Base-by-base conservation (phyloP, 2,797 vertebrate species). In the Monodelphis domestica region DNA sequence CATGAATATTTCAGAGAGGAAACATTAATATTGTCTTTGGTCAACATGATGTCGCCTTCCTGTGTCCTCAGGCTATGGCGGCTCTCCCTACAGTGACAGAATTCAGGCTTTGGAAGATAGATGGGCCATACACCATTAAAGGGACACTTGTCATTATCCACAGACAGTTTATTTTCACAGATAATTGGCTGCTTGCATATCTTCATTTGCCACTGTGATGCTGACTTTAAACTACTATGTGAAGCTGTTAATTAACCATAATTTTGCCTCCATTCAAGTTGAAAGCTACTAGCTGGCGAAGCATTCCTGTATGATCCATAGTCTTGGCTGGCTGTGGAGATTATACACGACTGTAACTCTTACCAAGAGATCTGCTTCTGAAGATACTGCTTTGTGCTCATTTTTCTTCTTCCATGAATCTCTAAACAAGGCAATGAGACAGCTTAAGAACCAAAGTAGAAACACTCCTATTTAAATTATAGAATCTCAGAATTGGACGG, bases 171-270 rank as follows among this genome's bases (percentile, higher is more conserved):
- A 45, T 54, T 59, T 59, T 91, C 93, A 87, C 90, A 91, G 26
- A 0, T 87, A 88, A 92, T 14, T 4, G 51, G 12, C 89, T 1
- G 0, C 29, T 92, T 21, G 63, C 1, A 6, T 90, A 88, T 54
- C 10, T 56, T 93, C 87, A 88, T 89, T 95, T 54, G 87, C 89
- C 4, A 0, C 0, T 88, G 90, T 93, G 93, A 90, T n/a, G 90
- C 70, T 95, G 28, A 90, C 30, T 96, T 57, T 95, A 17, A 14
- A 9, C 45, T 54, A 90, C 87, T 59, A 10, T 1, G 56, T 1
- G 56, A 93, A 92, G 89, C 92, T 84, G 26, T 97, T 95, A 94
- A 97, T 95, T 95, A 97, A 89, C 91, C 91, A 91, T 94, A 55
- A 89, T 93, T 94, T 95, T 90, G 89, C 89, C 89, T 91, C 90